Percentiles rank a stretch among this genome's conserved stretches.
These are phyloP conservation scores for Phyto melanocephala DNA, from an alignment of 2,888 invertebrate species.

Conservation along the genomic window DNA sequence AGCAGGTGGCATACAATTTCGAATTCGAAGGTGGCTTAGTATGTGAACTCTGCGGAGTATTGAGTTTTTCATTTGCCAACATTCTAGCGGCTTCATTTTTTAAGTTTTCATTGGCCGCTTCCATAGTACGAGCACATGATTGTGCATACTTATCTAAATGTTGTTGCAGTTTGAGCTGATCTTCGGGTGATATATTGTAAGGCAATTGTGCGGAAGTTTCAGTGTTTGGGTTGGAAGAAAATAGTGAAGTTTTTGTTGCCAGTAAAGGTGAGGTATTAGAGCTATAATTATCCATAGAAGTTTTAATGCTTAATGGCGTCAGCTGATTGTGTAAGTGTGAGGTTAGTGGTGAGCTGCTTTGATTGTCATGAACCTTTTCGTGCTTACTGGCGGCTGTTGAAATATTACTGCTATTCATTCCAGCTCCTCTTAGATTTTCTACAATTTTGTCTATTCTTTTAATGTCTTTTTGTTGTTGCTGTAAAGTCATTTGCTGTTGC, in stretches of 20 bases:
- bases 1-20: conserved; percentile 86
- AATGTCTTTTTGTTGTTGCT: conserved; percentile 74
- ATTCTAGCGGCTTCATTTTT: conserved; percentile 53
- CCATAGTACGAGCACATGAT: conserved; percentile 70
- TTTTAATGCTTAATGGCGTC: conserved; percentile 62
- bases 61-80: conserved; percentile 47
- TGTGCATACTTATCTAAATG: conserved; percentile 72
- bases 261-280: conserved; percentile 36
- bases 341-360: neutral
- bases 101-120: conserved; percentile 50
- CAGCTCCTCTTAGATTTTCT: conserved; percentile 74
- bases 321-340: conserved; percentile 66
- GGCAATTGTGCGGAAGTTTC: conserved; percentile 42
- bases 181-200: conserved; percentile 62
- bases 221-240: conserved; percentile 35
- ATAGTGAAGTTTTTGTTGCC: conserved; percentile 37
- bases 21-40: conserved; percentile 77
- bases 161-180: conserved; percentile 65
- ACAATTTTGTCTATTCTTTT: conserved; percentile 79
- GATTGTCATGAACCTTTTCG: conserved; percentile 65
- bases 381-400: neutral
- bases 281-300: conserved; percentile 45
- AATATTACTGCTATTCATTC: conserved; percentile 61
- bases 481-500: conserved; percentile 59
- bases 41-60: conserved; percentile 55